Evolutionary conservation across 2,797 vertebrate genomes (phyloP), one percentile per base, ranked within the genome.

Genomic region (Benthosema pterotum): DNA sequence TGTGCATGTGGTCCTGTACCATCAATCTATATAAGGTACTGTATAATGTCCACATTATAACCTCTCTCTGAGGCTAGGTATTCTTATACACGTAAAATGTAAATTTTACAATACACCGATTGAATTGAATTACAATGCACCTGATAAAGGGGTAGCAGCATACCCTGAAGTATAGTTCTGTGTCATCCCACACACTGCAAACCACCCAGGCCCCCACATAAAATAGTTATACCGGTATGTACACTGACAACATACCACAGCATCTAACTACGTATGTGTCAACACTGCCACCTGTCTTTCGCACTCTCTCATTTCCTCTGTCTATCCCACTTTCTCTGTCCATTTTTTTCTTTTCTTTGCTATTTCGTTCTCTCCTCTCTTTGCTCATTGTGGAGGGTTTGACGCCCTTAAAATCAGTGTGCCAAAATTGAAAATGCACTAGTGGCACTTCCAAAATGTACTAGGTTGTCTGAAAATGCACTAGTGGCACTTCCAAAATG

Each of bases 241-340:
- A 59, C n/a, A 49, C 46, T 48, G 46, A 59, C 52, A 55, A 45
- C 50, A 63, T 13, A n/a, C 28, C 25, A 5, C 50, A 32, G 48
- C 11, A 3, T 48, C 25, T 46, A 9, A 46, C 53, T 52, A 55
- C 49, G 6, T 14, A 17, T 14, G 7, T 17, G 17, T 46, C 28
- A 15, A 8, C 67, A 45, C 55, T 59, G 60, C 45, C 56, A 59
- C 28, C 59, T 60, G 43, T 55, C 19, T 45, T 42, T 15, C 13
- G 25, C 18, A 14, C 16, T 15, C 42, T 57, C 55, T 18, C 55
- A 11, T 9, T 38, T 42, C 18, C 42, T 9, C 8, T 51, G 13
- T 17, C 16, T 18, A 11, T 19, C 8, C 19, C 14, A 5, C 25
- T 19, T 32, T 25, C 22, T 25, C 22, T 25, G 22, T 25, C 22